Evolutionary conservation across 2,797 vertebrate genomes (phyloP).

Genomic region (Podarcis siculus): DNA sequence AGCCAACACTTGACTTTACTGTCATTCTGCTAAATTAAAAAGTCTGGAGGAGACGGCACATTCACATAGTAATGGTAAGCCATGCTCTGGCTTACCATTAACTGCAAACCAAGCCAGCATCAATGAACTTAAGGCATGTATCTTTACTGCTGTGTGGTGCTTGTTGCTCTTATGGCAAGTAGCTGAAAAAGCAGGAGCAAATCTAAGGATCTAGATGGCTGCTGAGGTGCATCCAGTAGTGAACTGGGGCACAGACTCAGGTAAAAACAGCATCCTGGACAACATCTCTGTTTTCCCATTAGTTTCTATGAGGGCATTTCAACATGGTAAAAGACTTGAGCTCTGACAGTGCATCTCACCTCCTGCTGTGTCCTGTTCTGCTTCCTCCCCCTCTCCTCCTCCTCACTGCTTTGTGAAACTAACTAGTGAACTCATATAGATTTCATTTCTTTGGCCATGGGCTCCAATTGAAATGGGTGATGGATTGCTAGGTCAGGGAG

Average conservation of each 20-base stretch:
- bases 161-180: not conserved
- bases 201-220: not conserved
- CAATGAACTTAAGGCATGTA: too few relatives aligned
- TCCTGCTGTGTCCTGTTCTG: not conserved
- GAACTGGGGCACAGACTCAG: not conserved
- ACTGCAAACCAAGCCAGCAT: too few relatives aligned
- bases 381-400: not conserved
- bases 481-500: not conserved
- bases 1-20: too few relatives aligned
- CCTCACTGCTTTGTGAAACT: not conserved
- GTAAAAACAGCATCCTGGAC: not conserved
- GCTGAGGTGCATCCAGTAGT: not conserved
- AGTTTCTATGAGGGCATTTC: not conserved
- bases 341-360: not conserved
- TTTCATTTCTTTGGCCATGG: not conserved
- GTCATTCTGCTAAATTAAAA: too few relatives aligned
- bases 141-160: too few relatives aligned
- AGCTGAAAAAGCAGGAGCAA: not conserved
- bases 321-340: not conserved
- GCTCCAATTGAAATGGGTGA: not conserved
- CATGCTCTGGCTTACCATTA: too few relatives aligned
- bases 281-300: not conserved
- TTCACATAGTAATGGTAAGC: too few relatives aligned
- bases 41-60: too few relatives aligned
- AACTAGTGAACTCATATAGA: not conserved